phyloP scores from a whole-genome alignment of 2,888 invertebrate species.

The Mayetiola destructor region DNA sequence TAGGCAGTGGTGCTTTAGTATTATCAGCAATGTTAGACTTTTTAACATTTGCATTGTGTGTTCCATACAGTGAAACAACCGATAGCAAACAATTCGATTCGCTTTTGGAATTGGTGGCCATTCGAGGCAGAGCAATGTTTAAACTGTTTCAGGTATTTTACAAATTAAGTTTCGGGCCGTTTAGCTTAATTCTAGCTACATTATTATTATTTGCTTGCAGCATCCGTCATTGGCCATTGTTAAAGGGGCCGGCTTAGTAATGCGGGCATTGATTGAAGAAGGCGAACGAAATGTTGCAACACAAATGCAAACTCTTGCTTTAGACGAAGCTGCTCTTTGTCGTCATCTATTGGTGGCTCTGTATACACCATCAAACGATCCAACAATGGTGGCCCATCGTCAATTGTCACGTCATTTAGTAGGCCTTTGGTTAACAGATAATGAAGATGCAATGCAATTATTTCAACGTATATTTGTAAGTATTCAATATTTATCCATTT shows the following conservation, averaged over 20 bases:
- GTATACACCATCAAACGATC: constrained; percentile 69
- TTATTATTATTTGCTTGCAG: constrained; percentile 23
- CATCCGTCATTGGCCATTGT: constrained; percentile 96
- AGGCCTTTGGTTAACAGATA: constrained; percentile 90
- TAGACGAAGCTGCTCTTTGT: constrained; percentile 92
- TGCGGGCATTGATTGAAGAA: constrained; percentile 96
- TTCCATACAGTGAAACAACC: constrained; percentile 98
- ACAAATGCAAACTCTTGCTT: constrained; percentile 87
- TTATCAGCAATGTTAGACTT: constrained; percentile 97
- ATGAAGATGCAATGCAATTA: constrained; percentile 77
- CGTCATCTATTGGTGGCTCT: constrained; percentile 82
- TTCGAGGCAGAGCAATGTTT: constrained; percentile 78
- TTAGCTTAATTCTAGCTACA: not conserved
- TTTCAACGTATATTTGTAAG: constrained; percentile 74
- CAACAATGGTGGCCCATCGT: constrained; percentile 65
- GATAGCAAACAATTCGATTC: constrained; percentile 92
- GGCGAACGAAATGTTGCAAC: constrained; percentile 82
- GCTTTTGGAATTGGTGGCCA: constrained; percentile 84
- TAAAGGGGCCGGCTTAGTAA: constrained; percentile 93
- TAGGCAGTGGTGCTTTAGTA: constrained; percentile 87
- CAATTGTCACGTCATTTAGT: constrained; percentile 90
- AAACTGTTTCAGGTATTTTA: constrained; percentile 68
- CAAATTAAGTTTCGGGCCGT: constrained; percentile 17
- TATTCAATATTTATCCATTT: constrained; percentile 17
- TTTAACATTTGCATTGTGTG: constrained; percentile 91